Base-by-base conservation (phyloP, 2,888 invertebrate genomes). In the Drosophila nr. perissopoda region DNA sequence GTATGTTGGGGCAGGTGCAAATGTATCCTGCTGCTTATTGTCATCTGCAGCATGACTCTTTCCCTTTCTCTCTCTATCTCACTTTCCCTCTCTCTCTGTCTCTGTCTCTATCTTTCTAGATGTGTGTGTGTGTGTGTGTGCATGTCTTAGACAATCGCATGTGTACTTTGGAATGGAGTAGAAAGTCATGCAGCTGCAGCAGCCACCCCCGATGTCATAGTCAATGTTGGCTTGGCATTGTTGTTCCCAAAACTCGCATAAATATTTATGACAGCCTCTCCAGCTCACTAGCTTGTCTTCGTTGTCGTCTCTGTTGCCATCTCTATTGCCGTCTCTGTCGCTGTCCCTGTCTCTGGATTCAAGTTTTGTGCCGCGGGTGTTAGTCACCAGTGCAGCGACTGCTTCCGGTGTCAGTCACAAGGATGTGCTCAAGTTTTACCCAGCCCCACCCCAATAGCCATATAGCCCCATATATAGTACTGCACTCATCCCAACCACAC, bases 221-320 rank as follows among this genome's bases (percentile, higher is more conserved):
- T 71, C 74, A 67, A 74, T 80, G 79, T 53, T 79, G 75, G 75
- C 72, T 69, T 81, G 82, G 74, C 79, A 81, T 85, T 88, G 91
- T 82, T 92, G 91, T 89, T 92, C 92, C 90, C 92, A 87, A 83
- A 92, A 90, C 92, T 92, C 91, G 83, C 92, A 92, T 92, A 92
- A 92, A 92, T 92, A 92, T 92, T 92, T 92, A 92, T 92, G 91
- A 90, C 88, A 89, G 85, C 89, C 68, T 56, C 42, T 46, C 40
- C 57, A 57, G 57, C 82, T 84, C 79, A 70, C 78, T 81, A 74
- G 84, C 81, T 84, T 77, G 81, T 86, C 76, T 67, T 62, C 62
- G 40, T 54, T 59, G 69, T 67, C 80, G 63, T 27, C 54, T 18
- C 18, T 77, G 74, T 74, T 70, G 51, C 52, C 36, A 21, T 36